These are phyloP conservation scores for Polydrusus cervinus DNA, from an alignment of 2,888 invertebrate species.

Conservation along the genomic window DNA sequence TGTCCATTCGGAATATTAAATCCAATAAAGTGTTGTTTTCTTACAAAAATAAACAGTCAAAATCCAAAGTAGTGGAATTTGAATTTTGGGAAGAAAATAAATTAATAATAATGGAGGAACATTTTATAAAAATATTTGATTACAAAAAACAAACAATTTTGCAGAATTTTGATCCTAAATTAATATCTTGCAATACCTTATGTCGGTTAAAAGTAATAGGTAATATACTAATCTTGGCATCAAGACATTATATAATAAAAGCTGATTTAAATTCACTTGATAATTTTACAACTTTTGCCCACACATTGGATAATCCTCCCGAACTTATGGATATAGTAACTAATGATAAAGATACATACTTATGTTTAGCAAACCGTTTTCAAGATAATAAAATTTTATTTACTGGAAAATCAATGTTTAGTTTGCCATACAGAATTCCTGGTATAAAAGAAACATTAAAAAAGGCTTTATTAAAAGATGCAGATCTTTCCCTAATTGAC, in stretches of 20 bases:
- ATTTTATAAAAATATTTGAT: slow-evolving; percentile 55
- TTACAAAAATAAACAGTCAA: not conserved
- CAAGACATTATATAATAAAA: slow-evolving; percentile 59
- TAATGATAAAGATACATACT: slow-evolving; percentile 51
- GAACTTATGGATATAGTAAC: slow-evolving; percentile 58
- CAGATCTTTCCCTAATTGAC: slow-evolving; percentile 53
- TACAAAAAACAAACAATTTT: slow-evolving; percentile 45
- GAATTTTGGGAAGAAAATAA: slow-evolving; percentile 54
- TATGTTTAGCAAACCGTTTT: slow-evolving; percentile 58
- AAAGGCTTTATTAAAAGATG: slow-evolving; percentile 52
- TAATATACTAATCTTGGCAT: slow-evolving; percentile 52
- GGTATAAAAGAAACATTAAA: slow-evolving; percentile 56
- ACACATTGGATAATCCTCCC: slow-evolving; percentile 56
- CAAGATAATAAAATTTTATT: slow-evolving; percentile 59
- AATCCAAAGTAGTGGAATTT: slow-evolving; percentile 54
- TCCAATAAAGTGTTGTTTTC: slow-evolving; percentile 31
- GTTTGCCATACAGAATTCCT: slow-evolving; percentile 59
- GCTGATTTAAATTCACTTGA: slow-evolving; percentile 55
- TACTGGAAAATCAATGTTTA: slow-evolving; percentile 56
- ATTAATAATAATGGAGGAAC: slow-evolving; percentile 56
- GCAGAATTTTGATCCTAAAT: slow-evolving; percentile 55
- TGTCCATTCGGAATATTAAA: slow-evolving; percentile 55
- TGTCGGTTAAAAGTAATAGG: slow-evolving; percentile 55
- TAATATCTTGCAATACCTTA: slow-evolving; percentile 58
- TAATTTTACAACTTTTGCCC: slow-evolving; percentile 48